Base-by-base conservation (phyloP, 2,888 invertebrate species). In the Nycteola revayana region DNA sequence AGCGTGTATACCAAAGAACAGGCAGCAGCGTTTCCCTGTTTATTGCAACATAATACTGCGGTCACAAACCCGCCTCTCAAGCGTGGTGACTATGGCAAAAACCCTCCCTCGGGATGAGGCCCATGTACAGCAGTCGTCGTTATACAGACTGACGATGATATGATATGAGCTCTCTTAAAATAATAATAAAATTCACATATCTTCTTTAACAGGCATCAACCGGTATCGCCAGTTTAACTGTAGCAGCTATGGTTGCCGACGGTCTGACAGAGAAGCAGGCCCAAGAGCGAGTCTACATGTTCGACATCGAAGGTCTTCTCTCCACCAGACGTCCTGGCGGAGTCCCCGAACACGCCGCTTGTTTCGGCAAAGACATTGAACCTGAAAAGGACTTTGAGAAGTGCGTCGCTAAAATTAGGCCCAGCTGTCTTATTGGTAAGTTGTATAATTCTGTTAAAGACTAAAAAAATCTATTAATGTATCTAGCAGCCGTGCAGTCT, bases 231-330 rank as follows among this genome's bases (percentile, higher is more conserved):
- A 94, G 95, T 78, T 90, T 99, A 29, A 92, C 95, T 28, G 95
- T 95, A 0, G 93, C 94, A 57, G 98, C 98, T 0, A 95, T 99
- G 97, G 90, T 94, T 32, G 91, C 93, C 6, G 92, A 92, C 20
- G 92, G 92, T 9, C 73, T 91, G 0, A 70, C 90, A 0, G 73
- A 79, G 47, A 77, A 89, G 60, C 95, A 97, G 60, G 99, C 99
- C 0, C 90, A 94, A 21, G 91, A 91, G n/a, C 94, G 93, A 56
- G 97, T 99, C 46, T 99, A 94, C 93, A 95, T 99, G 96, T 94
- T 96, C 56, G 99, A 99, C 66, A 94, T 97, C 14, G 94, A 96
- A 59, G 99, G 99, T 1, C 88, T 99, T 1, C 80, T 98, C 42
- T 95, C 96, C 0, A 79, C 75, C 49, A 87, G 90, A 1, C 89